phyloP scores from a whole-genome alignment of 2,797 vertebrate species.

The Meda fulgida region DNA sequence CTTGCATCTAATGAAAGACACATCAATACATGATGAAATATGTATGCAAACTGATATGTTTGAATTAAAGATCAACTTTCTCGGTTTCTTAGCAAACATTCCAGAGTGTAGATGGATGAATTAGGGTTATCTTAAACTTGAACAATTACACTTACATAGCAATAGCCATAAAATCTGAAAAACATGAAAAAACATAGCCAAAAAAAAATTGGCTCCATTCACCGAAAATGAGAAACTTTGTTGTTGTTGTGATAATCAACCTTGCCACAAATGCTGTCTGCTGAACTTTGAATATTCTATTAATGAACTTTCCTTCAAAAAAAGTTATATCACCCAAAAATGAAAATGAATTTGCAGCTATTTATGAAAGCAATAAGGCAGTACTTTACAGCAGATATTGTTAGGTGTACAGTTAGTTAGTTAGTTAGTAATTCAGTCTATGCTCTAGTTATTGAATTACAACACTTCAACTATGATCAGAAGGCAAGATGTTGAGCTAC shows the following conservation, averaged over 20 bases:
- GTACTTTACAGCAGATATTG: neutral
- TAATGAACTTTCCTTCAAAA: no score
- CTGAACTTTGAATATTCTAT: no score
- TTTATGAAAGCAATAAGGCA: neutral
- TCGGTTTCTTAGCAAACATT: neutral
- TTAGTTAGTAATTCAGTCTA: neutral
- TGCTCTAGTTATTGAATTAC: neutral
- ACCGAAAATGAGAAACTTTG: no score
- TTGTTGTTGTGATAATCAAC: no score
- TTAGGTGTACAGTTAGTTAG: neutral
- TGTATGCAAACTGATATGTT: neutral
- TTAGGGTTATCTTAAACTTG: neutral
- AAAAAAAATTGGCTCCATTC: no score
- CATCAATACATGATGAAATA: constrained; percentile 29
- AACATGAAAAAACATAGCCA: no score
- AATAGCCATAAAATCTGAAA: neutral
- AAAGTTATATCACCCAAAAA: no score
- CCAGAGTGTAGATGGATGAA: neutral
- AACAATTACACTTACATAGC: neutral
- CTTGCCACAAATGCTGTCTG: no score
- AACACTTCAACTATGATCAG: neutral
- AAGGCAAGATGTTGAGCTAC: neutral
- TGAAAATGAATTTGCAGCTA: neutral
- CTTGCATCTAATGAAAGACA: constrained; percentile 25
- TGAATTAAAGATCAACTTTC: neutral